Percentiles rank a stretch among this genome's conserved stretches.
phyloP scores from a whole-genome alignment of 2,888 invertebrate genomes.

The Trilocha varians region DNA sequence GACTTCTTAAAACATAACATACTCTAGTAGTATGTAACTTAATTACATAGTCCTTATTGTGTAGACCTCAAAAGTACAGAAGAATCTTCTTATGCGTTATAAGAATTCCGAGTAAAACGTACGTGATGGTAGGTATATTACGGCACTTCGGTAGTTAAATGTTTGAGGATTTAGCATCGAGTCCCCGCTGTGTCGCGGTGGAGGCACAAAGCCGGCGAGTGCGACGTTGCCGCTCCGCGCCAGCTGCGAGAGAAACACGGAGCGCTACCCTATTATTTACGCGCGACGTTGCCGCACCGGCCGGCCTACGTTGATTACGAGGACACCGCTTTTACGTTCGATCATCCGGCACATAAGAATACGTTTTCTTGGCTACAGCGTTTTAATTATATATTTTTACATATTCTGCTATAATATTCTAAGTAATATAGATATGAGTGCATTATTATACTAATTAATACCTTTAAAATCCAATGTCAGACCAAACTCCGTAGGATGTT shows the following conservation, averaged over 20 bases:
- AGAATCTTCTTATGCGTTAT: not conserved
- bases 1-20: conserved; percentile 10
- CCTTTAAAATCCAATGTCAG: conserved; percentile 26
- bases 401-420: not conserved
- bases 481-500: conserved; percentile 9
- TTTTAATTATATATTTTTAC: conserved; percentile 1
- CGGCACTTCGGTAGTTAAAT: conserved; percentile 5
- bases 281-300: conserved; percentile 67
- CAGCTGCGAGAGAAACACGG: conserved; percentile 72
- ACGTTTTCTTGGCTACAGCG: conserved; percentile 26
- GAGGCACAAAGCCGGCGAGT: conserved; percentile 41
- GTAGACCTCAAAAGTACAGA: not conserved
- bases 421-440: not conserved
- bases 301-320: conserved; percentile 73
- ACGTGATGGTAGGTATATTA: conserved; percentile 52
- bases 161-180: not conserved
- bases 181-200: conserved; percentile 34
- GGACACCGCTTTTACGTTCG: conserved; percentile 72
- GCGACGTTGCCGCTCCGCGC: conserved; percentile 68
- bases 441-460: conserved; percentile 18
- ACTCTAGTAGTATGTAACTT: conserved; percentile 7
- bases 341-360: conserved; percentile 55
- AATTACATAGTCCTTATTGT: conserved; percentile 8
- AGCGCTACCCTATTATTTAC: conserved; percentile 73
- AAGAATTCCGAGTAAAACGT: not conserved